Evolutionary conservation across 37 sponge, comb jelly and placozoan species (phyloP).

Genomic region (Dysidea cf. avara): DNA sequence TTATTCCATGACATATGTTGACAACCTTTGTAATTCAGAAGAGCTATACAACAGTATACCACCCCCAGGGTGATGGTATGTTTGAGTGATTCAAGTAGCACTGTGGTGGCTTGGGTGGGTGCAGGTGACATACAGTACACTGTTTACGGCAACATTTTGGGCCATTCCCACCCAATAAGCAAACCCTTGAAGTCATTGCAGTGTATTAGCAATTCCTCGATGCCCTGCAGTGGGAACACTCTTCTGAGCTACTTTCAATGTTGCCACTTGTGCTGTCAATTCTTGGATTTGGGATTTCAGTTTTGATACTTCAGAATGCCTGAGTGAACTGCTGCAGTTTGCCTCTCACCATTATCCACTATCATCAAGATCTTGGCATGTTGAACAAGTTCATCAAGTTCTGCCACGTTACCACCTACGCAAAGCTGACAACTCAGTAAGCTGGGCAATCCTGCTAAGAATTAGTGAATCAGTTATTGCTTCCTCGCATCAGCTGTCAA

Average conservation of each 20-base stretch:
- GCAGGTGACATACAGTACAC: no score
- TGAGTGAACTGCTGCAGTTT: neutral
- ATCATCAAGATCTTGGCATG: conserved; percentile 27
- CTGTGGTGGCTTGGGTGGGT: no score
- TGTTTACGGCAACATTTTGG: no score
- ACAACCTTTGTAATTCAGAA: conserved; percentile 10
- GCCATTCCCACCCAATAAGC: no score
- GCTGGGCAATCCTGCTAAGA: conserved; percentile 33
- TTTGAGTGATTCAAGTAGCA: conserved; percentile 26
- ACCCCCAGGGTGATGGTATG: conserved; percentile 24
- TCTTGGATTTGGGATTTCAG: neutral
- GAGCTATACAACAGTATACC: conserved; percentile 4
- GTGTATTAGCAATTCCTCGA: no score
- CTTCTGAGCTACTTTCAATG: neutral
- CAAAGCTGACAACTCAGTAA: conserved; percentile 20
- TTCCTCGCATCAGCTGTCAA: conserved; percentile 21
- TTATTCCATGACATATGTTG: neutral
- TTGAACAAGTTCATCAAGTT: conserved; percentile 17
- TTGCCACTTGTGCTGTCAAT: conserved; percentile 30
- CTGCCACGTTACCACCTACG: conserved; percentile 18
- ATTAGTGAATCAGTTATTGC: conserved; percentile 48
- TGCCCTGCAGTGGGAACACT: neutral
- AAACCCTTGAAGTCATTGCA: no score
- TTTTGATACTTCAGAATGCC: neutral
- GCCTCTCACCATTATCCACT: neutral